A percentile compares a stretch with the other conserved stretches of the same genome.
phyloP scores from a whole-genome alignment of 2,888 invertebrate genomes.

The Tromatobia lineatoria region DNA sequence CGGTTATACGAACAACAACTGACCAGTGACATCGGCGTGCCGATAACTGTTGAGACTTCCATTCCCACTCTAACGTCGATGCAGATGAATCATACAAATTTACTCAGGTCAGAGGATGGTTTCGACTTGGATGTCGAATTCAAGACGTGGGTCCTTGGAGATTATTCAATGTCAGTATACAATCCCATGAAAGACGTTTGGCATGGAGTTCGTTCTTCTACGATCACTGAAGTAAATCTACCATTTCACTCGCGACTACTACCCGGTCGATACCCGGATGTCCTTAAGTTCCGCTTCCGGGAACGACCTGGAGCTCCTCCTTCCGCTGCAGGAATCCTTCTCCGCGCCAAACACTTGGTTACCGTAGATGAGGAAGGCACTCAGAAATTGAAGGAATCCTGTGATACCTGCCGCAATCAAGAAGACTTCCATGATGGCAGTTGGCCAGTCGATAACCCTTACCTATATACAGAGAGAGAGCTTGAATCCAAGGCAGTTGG shows the following conservation, averaged over 20 bases:
- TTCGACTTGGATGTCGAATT: conserved; percentile 75
- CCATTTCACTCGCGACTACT: conserved; percentile 78
- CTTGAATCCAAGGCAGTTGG: conserved; percentile 77
- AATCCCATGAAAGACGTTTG: conserved; percentile 85
- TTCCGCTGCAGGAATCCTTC: conserved; percentile 77
- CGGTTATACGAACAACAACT: conserved; percentile 77
- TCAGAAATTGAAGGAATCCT: conserved; percentile 77
- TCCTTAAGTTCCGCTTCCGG: conserved; percentile 74
- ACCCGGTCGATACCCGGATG: conserved; percentile 76
- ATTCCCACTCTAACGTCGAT: conserved; percentile 79
- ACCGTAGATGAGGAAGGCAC: conserved; percentile 80
- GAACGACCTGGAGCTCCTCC: conserved; percentile 74
- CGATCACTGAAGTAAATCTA: conserved; percentile 76
- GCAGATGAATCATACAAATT: conserved; percentile 66
- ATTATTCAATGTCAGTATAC: conserved; percentile 83
- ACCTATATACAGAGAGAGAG: conserved; percentile 47
- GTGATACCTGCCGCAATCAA: conserved; percentile 78
- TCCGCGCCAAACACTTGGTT: conserved; percentile 80
- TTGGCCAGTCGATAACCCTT: conserved; percentile 52
- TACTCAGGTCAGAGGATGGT: background rate
- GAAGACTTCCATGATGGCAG: conserved; percentile 79
- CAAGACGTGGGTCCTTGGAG: conserved; percentile 79
- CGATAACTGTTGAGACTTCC: conserved; percentile 78
- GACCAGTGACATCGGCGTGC: conserved; percentile 85
- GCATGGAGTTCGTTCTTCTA: conserved; percentile 83